Evolutionary conservation across 2,888 invertebrate species (phyloP).

Genomic region (Lasioglossum pauxillum): DNA sequence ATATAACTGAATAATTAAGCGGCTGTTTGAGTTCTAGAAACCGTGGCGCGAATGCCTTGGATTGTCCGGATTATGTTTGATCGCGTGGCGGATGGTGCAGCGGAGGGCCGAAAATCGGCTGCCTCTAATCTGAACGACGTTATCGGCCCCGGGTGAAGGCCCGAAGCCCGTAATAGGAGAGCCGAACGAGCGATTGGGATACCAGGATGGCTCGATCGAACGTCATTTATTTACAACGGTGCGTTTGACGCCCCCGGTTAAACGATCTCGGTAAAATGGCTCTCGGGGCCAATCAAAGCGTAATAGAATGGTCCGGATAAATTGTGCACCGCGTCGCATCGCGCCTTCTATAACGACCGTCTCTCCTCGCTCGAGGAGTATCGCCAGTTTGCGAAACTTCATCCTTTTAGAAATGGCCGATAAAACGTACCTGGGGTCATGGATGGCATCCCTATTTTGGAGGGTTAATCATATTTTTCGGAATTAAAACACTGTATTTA

Average conservation of each 20-base stretch:
- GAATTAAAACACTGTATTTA: too few relatives aligned
- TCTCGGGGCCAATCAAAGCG: constrained; percentile 62
- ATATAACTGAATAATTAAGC: constrained; percentile 51
- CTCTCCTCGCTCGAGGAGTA: constrained; percentile 23
- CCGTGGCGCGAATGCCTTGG: constrained; percentile 30
- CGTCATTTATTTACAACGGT: constrained; percentile 62
- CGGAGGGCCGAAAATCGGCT: neutral
- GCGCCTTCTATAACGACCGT: constrained; percentile 19
- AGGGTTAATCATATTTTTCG: too few relatives aligned
- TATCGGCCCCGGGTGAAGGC: neutral
- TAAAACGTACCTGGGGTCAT: neutral
- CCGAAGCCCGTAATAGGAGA: constrained; percentile 22
- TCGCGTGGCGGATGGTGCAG: neutral
- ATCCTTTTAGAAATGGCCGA: neutral
- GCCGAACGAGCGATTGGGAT: constrained; percentile 45
- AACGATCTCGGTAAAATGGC: constrained; percentile 64
- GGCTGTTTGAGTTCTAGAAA: constrained; percentile 28
- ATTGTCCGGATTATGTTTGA: constrained; percentile 17
- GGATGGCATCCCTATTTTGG: too few relatives aligned
- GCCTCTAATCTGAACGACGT: neutral
- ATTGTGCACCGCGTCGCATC: constrained; percentile 31
- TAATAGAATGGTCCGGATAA: constrained; percentile 69
- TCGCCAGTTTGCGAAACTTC: constrained; percentile 6
- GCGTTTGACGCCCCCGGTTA: constrained; percentile 66
- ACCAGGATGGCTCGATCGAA: constrained; percentile 47